These are phyloP conservation scores for Drosophila infuscata DNA, from an alignment of 2,888 invertebrate species.

Conservation along the genomic window DNA sequence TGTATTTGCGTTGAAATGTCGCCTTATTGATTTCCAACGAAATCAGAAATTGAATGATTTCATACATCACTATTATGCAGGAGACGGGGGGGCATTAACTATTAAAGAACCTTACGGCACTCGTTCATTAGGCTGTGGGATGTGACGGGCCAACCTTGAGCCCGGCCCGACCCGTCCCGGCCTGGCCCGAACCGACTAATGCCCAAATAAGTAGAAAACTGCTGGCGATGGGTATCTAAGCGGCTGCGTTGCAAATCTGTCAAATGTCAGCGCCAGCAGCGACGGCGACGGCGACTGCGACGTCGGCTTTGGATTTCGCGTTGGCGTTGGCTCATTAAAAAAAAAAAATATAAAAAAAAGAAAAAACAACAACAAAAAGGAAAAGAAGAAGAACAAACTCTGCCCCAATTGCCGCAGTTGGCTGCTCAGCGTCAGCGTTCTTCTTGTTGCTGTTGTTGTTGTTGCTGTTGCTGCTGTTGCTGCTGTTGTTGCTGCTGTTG, in stretches of 20 bases:
- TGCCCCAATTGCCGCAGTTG: slow-evolving; percentile 29
- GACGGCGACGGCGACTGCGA: slow-evolving; percentile 8
- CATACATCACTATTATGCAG: neutral
- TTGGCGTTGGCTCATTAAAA: slow-evolving; percentile 72
- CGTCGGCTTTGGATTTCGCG: slow-evolving; percentile 29
- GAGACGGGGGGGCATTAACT: neutral
- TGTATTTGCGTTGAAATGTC: neutral
- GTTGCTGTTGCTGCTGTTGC: slow-evolving; percentile 5
- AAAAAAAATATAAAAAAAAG: slow-evolving; percentile 49
- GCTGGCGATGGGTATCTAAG: slow-evolving; percentile 43
- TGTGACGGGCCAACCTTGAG: neutral
- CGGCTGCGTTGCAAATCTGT: slow-evolving; percentile 75
- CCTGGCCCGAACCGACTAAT: slow-evolving; percentile 28
- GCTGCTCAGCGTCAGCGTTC: slow-evolving; percentile 21
- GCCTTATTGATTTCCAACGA: neutral
- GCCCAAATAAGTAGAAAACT: slow-evolving; percentile 60
- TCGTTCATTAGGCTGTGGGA: neutral
- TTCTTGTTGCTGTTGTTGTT: slow-evolving; percentile 28
- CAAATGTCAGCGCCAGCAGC: slow-evolving; percentile 75
- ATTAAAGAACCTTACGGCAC: neutral
- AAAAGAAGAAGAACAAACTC: slow-evolving; percentile 6
- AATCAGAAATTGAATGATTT: neutral
- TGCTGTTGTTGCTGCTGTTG: neutral
- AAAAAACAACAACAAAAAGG: slow-evolving; percentile 1
- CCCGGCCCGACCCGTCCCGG: neutral